Percentiles rank a stretch among this genome's conserved stretches.
phyloP scores from a whole-genome alignment of 2,888 invertebrate species.

The Hololepta plana region DNA sequence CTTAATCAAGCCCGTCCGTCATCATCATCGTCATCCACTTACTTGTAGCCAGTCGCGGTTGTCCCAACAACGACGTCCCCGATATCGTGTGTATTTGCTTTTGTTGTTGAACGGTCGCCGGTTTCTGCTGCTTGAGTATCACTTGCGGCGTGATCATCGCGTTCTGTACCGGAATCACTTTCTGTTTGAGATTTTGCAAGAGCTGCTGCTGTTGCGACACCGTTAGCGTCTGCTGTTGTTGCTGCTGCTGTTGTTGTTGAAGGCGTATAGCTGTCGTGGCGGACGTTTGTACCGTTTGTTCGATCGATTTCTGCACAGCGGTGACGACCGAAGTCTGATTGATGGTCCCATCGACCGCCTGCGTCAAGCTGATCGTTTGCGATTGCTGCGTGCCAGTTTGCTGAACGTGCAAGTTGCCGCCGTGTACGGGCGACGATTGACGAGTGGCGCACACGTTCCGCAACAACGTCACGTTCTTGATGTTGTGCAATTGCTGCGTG shows the following conservation, averaged over 20 bases:
- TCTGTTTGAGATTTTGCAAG: slow-evolving; percentile 26
- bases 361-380: slow-evolving; percentile 10
- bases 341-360: no score
- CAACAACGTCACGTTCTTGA: slow-evolving; percentile 24
- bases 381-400: no score
- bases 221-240: slow-evolving; percentile 18
- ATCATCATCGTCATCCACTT: slow-evolving; percentile 6
- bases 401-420: no score
- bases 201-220: slow-evolving; percentile 29
- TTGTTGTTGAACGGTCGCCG: slow-evolving; percentile 23
- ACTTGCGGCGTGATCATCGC: slow-evolving; percentile 24
- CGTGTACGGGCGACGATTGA: no score
- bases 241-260: slow-evolving; percentile 9
- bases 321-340: no score
- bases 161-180: slow-evolving; percentile 22
- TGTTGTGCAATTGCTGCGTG: slow-evolving; percentile 23
- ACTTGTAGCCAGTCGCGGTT: slow-evolving; percentile 18
- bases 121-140: slow-evolving; percentile 30
- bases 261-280: no score
- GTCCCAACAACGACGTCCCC: slow-evolving; percentile 17
- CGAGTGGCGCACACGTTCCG: slow-evolving; percentile 13
- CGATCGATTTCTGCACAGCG: no score
- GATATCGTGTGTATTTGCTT: slow-evolving; percentile 22
- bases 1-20: background rate
- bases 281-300: no score